Evolutionary conservation across 1,140 invertebrate species (phyloP), one percentile per base, ranked within the genome.

Genomic region (Drosophila simulans): DNA sequence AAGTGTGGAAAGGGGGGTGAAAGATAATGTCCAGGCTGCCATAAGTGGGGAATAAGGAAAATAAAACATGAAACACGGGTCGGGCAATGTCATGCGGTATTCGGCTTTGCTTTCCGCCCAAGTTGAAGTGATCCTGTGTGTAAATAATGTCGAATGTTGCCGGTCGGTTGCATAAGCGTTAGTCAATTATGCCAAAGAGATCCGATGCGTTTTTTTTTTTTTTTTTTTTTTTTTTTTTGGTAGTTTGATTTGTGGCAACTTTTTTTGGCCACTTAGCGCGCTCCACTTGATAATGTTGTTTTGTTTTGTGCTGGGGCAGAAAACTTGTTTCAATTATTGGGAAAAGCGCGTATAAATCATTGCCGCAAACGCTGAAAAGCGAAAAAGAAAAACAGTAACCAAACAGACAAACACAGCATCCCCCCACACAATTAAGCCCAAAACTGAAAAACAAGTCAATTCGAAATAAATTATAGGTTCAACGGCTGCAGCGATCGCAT

Each of bases 251-350:
- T 31, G 31, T 25, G 13, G 64, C 25, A n/a, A 35, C 25, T 55
- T 73, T 83, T 73, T 49, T 31, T 48, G 46, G 46, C 31, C 80
- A 79, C 69, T 60, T 71, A 71, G 69, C 40, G 37, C 31, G 7
- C 31, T 27, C 31, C 31, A 51, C 25, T 55, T 42, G 68, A 63
- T 66, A 78, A 70, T 48, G 56, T 43, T 52, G 58, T 69, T 63
- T 73, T 65, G 57, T 65, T 46, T 53, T 34, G 1, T 13, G 17
- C 45, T 48, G 20, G 35, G 2, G 46, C 46, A 49, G 20, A 20
- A 75, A 80, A 83, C 80, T 51, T 8, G 80, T 83, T 79, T 78
- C 40, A 78, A 74, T 78, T 83, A 83, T 65, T 59, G 54, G 45
- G 56, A 83, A 79, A 79, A 84, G 51, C 53, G 60, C 60, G 64